phyloP scores from a whole-genome alignment of 1,140 invertebrate genomes.

The Pseudomyrmex dendroicus region DNA sequence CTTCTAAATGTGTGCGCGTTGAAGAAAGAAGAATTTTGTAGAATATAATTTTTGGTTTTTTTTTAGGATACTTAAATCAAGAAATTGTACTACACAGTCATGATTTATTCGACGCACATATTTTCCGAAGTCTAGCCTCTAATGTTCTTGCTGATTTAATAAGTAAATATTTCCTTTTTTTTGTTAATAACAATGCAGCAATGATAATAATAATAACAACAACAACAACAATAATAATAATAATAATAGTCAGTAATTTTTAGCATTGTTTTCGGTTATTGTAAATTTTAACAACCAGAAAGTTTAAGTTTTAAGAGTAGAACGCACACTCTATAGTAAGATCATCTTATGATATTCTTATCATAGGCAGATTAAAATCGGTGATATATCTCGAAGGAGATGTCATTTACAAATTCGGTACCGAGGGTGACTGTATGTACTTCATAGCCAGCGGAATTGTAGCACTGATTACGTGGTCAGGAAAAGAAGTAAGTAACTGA shows the following conservation, averaged over 20 bases:
- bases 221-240: neutral
- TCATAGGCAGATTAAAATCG: conserved; percentile 30
- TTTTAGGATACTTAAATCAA: conserved; percentile 74
- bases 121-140: conserved; percentile 74
- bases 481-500: conserved; percentile 83
- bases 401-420: conserved; percentile 83
- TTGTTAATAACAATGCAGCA: neutral
- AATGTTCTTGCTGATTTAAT: conserved; percentile 72
- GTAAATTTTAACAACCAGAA: neutral
- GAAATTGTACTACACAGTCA: conserved; percentile 73
- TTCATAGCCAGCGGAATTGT: conserved; percentile 86
- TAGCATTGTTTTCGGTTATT: neutral
- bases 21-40: too few relatives aligned
- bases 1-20: neutral
- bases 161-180: conserved; percentile 65
- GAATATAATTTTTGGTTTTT: neutral
- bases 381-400: conserved; percentile 77
- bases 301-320: conserved; percentile 12
- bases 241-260: neutral
- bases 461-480: conserved; percentile 84
- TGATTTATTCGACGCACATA: conserved; percentile 70
- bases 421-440: conserved; percentile 86
- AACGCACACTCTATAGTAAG: conserved; percentile 50
- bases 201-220: neutral
- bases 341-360: conserved; percentile 30